These are phyloP conservation scores for Heliconius nattereri DNA, from an alignment of 1,140 invertebrate genomes.

Conservation along the genomic window DNA sequence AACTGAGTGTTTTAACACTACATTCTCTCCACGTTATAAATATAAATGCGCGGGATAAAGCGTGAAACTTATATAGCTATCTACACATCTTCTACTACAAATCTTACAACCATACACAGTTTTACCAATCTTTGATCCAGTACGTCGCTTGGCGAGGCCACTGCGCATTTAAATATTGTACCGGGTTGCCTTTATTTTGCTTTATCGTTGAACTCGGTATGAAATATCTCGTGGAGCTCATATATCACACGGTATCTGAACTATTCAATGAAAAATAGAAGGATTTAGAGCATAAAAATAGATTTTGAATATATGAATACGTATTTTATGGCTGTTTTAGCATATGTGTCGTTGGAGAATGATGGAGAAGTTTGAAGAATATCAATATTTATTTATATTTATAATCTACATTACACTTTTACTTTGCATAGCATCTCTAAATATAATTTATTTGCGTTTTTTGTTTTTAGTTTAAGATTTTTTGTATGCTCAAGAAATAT, in stretches of 20 bases:
- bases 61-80: no score
- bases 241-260: conserved; percentile 8
- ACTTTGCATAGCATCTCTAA: no score
- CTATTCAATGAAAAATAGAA: conserved; percentile 9
- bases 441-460: no score
- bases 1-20: neutral
- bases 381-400: no score
- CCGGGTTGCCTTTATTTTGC: neutral
- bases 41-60: no score
- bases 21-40: neutral
- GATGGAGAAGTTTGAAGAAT: neutral
- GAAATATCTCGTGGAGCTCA: neutral
- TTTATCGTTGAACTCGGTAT: neutral
- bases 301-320: conserved; percentile 6
- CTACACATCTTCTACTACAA: no score
- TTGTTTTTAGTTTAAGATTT: no score
- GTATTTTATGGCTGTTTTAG: neutral
- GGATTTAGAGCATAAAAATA: conserved; percentile 5
- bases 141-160: neutral
- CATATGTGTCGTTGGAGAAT: neutral
- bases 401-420: no score
- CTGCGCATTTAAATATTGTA: conserved; percentile 6
- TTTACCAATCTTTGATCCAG: neutral
- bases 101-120: neutral
- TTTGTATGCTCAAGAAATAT: no score